Evolutionary conservation across 2,888 invertebrate species (phyloP).

Genomic region (Dichetophora obliterata): DNA sequence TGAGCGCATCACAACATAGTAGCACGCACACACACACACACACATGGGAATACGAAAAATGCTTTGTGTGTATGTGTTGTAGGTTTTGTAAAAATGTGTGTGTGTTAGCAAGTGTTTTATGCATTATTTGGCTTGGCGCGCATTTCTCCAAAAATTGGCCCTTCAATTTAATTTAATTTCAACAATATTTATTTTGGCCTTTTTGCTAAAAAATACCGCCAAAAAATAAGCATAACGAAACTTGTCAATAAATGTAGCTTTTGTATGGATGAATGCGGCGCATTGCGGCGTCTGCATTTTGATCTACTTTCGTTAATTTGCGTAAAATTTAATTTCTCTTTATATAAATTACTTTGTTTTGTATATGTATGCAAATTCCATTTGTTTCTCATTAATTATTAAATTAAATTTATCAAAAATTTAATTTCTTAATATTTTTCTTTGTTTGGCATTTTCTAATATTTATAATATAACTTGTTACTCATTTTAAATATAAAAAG

Average conservation of each 20-base stretch:
- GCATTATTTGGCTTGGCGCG: conserved; percentile 24
- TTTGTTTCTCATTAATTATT: conserved; percentile 51
- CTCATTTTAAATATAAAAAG: conserved; percentile 49
- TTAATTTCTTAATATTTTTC: conserved; percentile 36
- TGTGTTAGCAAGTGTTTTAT: conserved; percentile 30
- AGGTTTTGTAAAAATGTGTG: neutral
- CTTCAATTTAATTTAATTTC: neutral
- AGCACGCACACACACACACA: conserved; percentile 6
- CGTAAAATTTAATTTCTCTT: conserved; percentile 29
- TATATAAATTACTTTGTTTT: conserved; percentile 34
- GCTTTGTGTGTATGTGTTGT: conserved; percentile 32
- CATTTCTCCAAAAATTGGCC: conserved; percentile 10
- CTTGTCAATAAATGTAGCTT: conserved; percentile 34
- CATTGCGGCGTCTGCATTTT: conserved; percentile 46
- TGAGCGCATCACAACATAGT: conserved; percentile 16
- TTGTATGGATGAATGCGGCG: conserved; percentile 58
- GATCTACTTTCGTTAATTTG: conserved; percentile 36
- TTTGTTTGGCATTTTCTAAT: conserved; percentile 28
- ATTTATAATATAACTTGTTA: conserved; percentile 44
- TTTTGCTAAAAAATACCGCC: conserved; percentile 10
- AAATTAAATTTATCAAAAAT: conserved; percentile 47
- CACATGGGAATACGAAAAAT: neutral
- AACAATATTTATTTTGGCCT: neutral
- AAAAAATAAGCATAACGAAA: conserved; percentile 30
- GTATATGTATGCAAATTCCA: conserved; percentile 45